Base-by-base conservation (phyloP, 1,140 invertebrate genomes). In the Vanessa tameamea region DNA sequence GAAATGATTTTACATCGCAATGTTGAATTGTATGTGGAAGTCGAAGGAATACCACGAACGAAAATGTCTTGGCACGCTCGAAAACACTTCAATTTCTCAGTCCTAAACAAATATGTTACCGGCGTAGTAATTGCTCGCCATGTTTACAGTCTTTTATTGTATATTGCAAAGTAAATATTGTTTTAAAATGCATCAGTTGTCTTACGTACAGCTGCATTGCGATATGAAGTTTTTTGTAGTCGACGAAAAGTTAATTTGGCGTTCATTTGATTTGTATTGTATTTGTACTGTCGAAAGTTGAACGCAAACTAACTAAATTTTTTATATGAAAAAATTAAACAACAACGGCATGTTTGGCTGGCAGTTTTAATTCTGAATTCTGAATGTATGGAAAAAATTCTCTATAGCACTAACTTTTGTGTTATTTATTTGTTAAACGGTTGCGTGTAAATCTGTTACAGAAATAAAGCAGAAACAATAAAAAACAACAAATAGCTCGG, bases 51-150 rank as follows among this genome's bases (percentile, higher is more conserved):
- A 87, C 84, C 85, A 87, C 83, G 76, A 84, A 87, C 84, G 77
- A 89, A 43, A 88, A 89, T 88, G 88, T 89, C 86, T 90, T 86
- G 82, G 84, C 84, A 87, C 84, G 89, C 86, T 86, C 81, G 88
- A 90, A 91, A 86, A 89, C 88, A 91, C 89, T 92, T 89, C 88
- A 91, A 89, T 91, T 87, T 84, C 88, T 90, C 86, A 82, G 89
- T 92, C 91, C 91, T 92, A 92, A 91, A 83, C 83, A 92, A 92
- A 92, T 89, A 92, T 91, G 91, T 91, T 88, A 87, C 85, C 86
- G 82, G 82, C 84, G 84, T 85, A 88, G 89, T 92, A 92, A 92
- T 92, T 92, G 89, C 91, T 89, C 81, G 86, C 82, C 79, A 83
- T 91, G 82, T 92, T 91, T 90, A 89, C 89, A 82, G 79, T 84